Evolutionary conservation across 2,797 vertebrate species (phyloP).

Genomic region (Ceryle rudis): DNA sequence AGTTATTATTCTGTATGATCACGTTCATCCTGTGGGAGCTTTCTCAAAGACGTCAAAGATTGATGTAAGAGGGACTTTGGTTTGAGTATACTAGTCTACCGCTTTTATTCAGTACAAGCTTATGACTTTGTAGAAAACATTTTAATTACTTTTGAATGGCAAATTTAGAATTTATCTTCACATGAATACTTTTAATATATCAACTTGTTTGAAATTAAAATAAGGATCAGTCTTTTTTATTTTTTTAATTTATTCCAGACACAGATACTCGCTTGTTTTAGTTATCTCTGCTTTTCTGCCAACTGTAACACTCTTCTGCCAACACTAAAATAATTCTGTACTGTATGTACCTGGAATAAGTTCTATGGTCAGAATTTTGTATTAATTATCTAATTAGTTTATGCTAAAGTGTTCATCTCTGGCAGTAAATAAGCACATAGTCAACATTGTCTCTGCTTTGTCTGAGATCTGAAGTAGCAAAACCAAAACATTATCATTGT

Average conservation of each 20-base stretch:
- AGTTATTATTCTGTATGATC: slow-evolving; percentile 98
- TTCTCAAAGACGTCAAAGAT: slow-evolving; percentile 99
- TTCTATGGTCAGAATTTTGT: not conserved
- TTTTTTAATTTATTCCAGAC: not conserved
- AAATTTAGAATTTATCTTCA: not conserved
- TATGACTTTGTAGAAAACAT: not conserved
- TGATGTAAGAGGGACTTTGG: slow-evolving; percentile 85
- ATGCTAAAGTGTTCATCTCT: not conserved
- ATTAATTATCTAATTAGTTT: not conserved
- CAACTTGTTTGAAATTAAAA: not conserved
- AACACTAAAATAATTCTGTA: not conserved
- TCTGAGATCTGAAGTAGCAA: not conserved
- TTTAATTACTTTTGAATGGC: not conserved
- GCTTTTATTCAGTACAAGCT: not conserved
- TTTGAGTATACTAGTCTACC: not conserved
- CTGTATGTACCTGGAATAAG: not conserved
- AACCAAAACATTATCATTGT: not conserved
- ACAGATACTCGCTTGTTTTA: not conserved
- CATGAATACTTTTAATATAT: not conserved
- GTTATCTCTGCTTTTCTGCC: not conserved
- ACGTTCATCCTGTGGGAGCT: slow-evolving; percentile 96
- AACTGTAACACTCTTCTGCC: not conserved
- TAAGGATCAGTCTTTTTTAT: not conserved
- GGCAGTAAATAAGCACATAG: not conserved
- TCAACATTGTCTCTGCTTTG: not conserved